Base-by-base conservation (phyloP, 2,888 invertebrate genomes). In the Callimorpha dominula region DNA sequence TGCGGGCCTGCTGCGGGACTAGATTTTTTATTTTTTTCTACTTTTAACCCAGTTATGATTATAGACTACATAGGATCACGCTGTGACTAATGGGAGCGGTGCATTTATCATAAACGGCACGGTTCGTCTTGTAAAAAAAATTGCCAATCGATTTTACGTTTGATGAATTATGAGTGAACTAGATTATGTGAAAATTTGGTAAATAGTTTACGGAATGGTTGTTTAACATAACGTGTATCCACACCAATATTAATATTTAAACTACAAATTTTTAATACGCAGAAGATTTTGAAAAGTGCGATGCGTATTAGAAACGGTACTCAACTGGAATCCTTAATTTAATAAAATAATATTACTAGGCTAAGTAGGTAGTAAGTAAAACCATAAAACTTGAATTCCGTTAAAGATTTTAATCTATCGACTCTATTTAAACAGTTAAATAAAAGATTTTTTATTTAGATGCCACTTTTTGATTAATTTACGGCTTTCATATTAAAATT, bases 401-500 rank as follows among this genome's bases (percentile, higher is more conserved):
- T 57, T 20, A 57, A 31, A 57, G 57, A 57, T 57, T 57, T 31
- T 57, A 31, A 57, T 57, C 57, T 57, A 31, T 60, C 60, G 62
- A 69, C 63, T 62, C 17, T n/a, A 68, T 62, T 69, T n/a, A 49
- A 40, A 69, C 40, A 43, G 11, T 43, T 17, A n/a, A 49, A 69
- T 69, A 17, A 62, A 69, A 50, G 46, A 63, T 63, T 49, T 70
- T n/a, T 70, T 54, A 52, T 20, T 15, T 43, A 20, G 42, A 63
- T 31, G 54, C 46, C 68, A 40, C 1, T 72, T 65, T 65, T 65
- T 57, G 52, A 50, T 57, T 49, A 64, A 68, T 68, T 68, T 49
- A 68, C 17, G 68, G 40, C 57, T 42, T 72, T 42, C 40, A 60
- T 54, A 72, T 73, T 60, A 69, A 62, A 70, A 65, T 73, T 69